These are phyloP conservation scores for Sebastes taczanowskii DNA, from an alignment of 2,797 vertebrate genomes.

Conservation along the genomic window DNA sequence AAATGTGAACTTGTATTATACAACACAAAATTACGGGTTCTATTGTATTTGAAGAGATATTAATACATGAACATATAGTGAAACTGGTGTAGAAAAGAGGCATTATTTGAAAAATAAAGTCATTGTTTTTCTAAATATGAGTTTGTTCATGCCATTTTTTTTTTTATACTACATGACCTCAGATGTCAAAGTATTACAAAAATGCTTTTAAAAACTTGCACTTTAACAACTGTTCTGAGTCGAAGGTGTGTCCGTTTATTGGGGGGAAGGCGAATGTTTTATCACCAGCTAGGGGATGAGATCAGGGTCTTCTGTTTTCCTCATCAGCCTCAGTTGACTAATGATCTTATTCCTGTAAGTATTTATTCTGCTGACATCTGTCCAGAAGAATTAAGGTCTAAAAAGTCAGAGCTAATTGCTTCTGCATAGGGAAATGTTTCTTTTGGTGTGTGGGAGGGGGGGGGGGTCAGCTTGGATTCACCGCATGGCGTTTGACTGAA, in stretches of 20 bases:
- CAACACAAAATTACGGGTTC: not conserved
- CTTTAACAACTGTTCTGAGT: not conserved
- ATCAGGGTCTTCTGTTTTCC: conserved; percentile 42
- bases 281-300: conserved; percentile 19
- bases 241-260: conserved; percentile 12
- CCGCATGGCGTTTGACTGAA: not conserved
- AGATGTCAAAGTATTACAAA: not conserved
- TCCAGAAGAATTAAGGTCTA: not conserved
- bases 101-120: conserved; percentile 21
- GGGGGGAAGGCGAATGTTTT: not conserved
- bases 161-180: not conserved
- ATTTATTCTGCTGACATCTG: conserved; percentile 16
- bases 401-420: not conserved
- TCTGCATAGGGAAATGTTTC: not conserved
- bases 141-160: not conserved
- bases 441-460: not conserved
- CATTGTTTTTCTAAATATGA: not conserved
- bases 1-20: conserved; percentile 54
- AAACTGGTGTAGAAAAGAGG: not conserved
- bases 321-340: conserved; percentile 32
- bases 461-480: not conserved
- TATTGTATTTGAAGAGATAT: not conserved
- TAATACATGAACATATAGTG: not conserved
- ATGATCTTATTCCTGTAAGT: conserved; percentile 17
- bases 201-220: not conserved